Evolutionary conservation across 2,797 vertebrate species (phyloP).

Genomic region (Enteromius unitaeniatus): DNA sequence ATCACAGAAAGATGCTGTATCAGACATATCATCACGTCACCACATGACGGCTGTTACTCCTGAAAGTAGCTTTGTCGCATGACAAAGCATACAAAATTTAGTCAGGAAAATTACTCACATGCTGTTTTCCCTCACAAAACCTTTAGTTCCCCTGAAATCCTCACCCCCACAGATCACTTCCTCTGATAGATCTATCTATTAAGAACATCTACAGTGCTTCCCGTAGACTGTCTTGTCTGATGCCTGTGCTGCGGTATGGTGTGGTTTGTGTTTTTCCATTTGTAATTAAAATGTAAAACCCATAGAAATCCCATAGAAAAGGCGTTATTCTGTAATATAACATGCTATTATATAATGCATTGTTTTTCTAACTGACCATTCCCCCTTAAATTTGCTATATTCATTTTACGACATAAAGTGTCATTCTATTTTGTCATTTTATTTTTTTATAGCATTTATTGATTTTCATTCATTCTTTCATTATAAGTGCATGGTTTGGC

Average conservation of each 20-base stretch:
- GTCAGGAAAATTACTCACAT: background rate
- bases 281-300: background rate
- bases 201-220: constrained; percentile 15
- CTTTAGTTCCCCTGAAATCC: background rate
- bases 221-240: background rate
- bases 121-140: background rate
- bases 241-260: background rate
- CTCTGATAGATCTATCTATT: constrained; percentile 7
- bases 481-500: background rate
- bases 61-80: constrained; percentile 2
- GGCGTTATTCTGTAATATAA: background rate
- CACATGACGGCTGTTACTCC: background rate
- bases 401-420: background rate
- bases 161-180: background rate
- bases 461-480: background rate
- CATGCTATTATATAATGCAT: background rate
- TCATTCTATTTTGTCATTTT: background rate
- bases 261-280: constrained; percentile 21
- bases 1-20: background rate
- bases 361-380: background rate
- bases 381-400: too few relatives aligned
- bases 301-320: background rate
- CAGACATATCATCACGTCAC: background rate
- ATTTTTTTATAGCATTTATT: background rate
- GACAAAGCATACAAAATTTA: background rate